Evolutionary conservation across 2,113 vertebrate genomes (phyloP), one percentile per base, ranked within the genome.

Genomic region (Xiphophorus couchianus): DNA sequence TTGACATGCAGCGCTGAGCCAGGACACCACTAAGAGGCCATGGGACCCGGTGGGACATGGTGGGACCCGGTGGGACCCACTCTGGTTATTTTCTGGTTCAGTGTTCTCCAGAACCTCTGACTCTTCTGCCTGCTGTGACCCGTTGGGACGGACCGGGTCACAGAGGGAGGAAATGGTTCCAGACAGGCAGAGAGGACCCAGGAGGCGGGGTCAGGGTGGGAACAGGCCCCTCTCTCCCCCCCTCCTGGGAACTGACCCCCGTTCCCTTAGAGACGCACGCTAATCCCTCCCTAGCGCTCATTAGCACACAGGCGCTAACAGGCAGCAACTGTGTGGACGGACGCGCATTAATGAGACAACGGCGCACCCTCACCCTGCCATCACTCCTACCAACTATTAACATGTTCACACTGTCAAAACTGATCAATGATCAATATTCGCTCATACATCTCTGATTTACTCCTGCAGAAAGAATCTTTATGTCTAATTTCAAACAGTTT

Each of bases 191-290:
- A 66, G 44, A n/a, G 84, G 89, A 89, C 88, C 88, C 87, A 66
- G 60, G 79, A 85, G 88, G 85, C 80, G 82, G 80, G 90, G 89
- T 91, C 90, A 90, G 86, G 83, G 88, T 86, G 66, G 76, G 84
- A 86, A 87, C 83, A 89, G 68, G 84, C 74, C 69, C 88, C 84
- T 69, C 78, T 62, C 74, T 77, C 25, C 82, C 73, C 54, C 78
- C 76, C 90, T 91, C 91, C 86, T 90, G 91, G 90, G 91, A 92
- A 92, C 84, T 87, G 82, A 86, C 69, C 73, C 71, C 84, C 25
- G 80, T 90, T 86, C 86, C 88, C 90, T 89, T 85, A 88, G 88
- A 91, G 88, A 90, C 84, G 66, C 80, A 79, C 66, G 51, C 90
- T 90, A 93, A 90, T 90, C 91, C 81, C 84, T 80, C 80, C 81